Percentiles rank a stretch among this genome's conserved stretches.
Conservation (phyloP, 2,113 vertebrate species). For the Uria aalge region DNA sequence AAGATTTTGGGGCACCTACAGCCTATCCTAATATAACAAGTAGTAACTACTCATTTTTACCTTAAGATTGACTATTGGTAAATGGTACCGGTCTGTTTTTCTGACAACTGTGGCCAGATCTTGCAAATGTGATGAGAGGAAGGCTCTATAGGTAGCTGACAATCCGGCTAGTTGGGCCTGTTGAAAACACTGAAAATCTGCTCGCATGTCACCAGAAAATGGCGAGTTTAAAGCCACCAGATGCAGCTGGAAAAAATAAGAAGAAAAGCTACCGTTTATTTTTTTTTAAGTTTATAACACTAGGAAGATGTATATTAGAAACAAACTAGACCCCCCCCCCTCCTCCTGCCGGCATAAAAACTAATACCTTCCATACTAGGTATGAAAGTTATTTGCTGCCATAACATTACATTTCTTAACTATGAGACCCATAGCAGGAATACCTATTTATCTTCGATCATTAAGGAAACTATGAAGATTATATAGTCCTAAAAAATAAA, state of each 20-base stretch:
- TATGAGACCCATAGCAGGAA: not conserved
- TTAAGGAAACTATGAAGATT: not conserved
- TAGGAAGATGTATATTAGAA: not conserved
- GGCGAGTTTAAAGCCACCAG: slow-evolving; percentile 91
- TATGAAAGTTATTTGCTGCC: not conserved
- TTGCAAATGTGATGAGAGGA: slow-evolving; percentile 89
- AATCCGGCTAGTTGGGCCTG: slow-evolving; percentile 91
- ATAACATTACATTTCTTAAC: not conserved
- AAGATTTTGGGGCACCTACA: not conserved
- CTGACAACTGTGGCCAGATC: slow-evolving; percentile 87
- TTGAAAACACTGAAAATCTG: slow-evolving; percentile 88
- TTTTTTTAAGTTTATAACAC: not conserved
- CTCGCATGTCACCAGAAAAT: slow-evolving; percentile 83
- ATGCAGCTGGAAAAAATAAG: slow-evolving; percentile 77
- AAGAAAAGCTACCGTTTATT: not conserved
- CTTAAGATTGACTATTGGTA: slow-evolving; percentile 94
- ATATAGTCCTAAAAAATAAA: not conserved
- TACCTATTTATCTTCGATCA: not conserved
- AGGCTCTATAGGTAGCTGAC: slow-evolving; percentile 86
- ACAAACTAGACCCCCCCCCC: not conserved
- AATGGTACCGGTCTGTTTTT: slow-evolving; percentile 78
- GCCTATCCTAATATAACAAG: not conserved
- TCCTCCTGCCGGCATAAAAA: not conserved
- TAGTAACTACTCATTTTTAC: slow-evolving; percentile 65
- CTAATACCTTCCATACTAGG: fast-evolving